These are phyloP conservation scores for Hexactinellida sp. DNA, from an alignment of 37 sponge, comb jelly and placozoan species.

Conservation along the genomic window DNA sequence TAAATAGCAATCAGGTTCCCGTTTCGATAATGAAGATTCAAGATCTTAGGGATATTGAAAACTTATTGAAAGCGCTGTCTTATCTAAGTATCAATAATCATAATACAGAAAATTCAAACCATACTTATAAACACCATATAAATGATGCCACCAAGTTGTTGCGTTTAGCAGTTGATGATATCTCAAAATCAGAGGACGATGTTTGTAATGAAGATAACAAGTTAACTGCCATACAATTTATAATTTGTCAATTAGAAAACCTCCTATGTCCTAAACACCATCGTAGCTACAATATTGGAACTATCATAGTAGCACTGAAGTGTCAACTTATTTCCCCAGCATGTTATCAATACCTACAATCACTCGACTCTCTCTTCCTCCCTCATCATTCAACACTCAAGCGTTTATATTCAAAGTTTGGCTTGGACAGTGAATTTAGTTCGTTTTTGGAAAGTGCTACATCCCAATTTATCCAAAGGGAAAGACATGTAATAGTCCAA, in stretches of 20 bases:
- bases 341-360: not conserved
- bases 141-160: not conserved
- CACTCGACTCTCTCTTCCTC: not conserved
- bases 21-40: not conserved
- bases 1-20: not conserved
- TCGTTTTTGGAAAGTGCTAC: not conserved
- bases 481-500: not conserved
- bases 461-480: not conserved
- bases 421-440: not conserved
- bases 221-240: not conserved
- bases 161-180: not conserved
- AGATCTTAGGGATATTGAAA: not conserved
- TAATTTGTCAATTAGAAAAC: not conserved
- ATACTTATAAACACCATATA: too few species aligned
- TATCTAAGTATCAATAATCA: too few species aligned
- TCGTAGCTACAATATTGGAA: slow-evolving; percentile 1
- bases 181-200: not conserved
- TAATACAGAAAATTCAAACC: too few species aligned
- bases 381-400: not conserved
- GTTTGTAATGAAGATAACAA: not conserved
- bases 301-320: slow-evolving; percentile 6
- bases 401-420: too few species aligned
- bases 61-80: not conserved
- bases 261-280: not conserved
- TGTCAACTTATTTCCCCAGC: not conserved